Evolutionary conservation across 2,113 vertebrate species (phyloP), one percentile per base, ranked within the genome.

Genomic region (Emydura subglobosa): DNA sequence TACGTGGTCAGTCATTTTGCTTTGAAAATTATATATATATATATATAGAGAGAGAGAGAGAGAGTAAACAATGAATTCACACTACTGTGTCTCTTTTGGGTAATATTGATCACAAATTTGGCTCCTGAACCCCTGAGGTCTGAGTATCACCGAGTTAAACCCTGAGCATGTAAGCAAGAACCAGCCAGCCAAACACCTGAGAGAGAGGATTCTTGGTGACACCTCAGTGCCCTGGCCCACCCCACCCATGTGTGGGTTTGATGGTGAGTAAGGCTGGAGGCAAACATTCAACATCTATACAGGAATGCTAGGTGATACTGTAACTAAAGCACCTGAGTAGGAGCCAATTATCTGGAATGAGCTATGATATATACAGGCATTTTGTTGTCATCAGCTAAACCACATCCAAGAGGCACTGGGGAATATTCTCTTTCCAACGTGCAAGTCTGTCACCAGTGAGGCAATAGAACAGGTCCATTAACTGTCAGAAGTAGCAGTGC

Each of bases 301-400:
- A 92, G 44, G 89, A 89, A 57, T 57, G 86, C 65, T 55, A 87
- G 44, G 78, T 87, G 85, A 94, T 78, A 95, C 91, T 96, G 96
- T 61, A 91, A 39, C 51, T 89, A 83, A 88, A 94, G 90, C 72
- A 95, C 82, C 61, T 65, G 87, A 74, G 74, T 91, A 92, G 50
- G 44, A 22, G 27, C 50, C 10, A 51, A 9, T 78, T 89, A 96
- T 89, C 83, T 91, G 78, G 53, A 92, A 89, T 24, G 59, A 93
- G 92, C 93, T 74, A 57, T 93, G 86, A 72, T 47, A 96, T 89
- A 88, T 86, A 97, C 87, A 81, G 91, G 85, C 93, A 94, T 87
- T 51, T 51, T 95, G 85, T 95, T 96, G 94, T 93, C 39, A 93
- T 39, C 92, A 89, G 91, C 88, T 91, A 84, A 96, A 89, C 22